Base-by-base conservation (phyloP, 1,140 invertebrate species). In the Polyergus mexicanus region DNA sequence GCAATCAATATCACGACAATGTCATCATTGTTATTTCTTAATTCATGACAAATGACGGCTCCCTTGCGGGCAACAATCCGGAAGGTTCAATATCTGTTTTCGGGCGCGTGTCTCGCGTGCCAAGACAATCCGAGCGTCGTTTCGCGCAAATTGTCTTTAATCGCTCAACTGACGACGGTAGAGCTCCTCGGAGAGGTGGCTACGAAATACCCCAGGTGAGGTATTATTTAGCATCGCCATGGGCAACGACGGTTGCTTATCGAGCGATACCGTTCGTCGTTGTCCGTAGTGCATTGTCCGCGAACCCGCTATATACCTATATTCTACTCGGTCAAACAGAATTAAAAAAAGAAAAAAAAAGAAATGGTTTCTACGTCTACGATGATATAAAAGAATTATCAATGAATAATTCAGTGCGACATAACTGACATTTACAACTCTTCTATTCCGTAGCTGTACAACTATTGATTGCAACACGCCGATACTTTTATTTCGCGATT, bases 201-300 rank as follows among this genome's bases (percentile, higher is more conserved):
- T 78, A 86, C 87, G 75, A 58, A 80, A 62, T 47, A 47, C 25
- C 44, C 47, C 35, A 56, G 69, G 68, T 81, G 85, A 86, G 84
- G 77, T 88, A 92, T 92, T 92, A 92, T 90, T 92, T 91, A 90
- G 89, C 86, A 92, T 92, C 86, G 89, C 92, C 92, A 90, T 86
- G 86, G 91, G 91, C 91, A 92, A 92, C 91, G 91, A 83, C 77
- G 72, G 77, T 51, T 35, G 74, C 51, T 92, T 92, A 92, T 92
- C 81, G 92, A 92, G 85, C 90, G 91, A 86, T 71, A 86, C 72
- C 11, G 77, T 89, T 10, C 86, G 60, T 87, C 87, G 81, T 89
- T 78, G 72, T 83, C 28, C 54, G n/a, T 62, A 62, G 22, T 47
- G 78, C 69, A 66, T 87, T 35, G 25, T 72, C 41, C 3, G 38